Evolutionary conservation across 2,797 vertebrate species (phyloP).

Genomic region (Leucoraja ocellata): DNA sequence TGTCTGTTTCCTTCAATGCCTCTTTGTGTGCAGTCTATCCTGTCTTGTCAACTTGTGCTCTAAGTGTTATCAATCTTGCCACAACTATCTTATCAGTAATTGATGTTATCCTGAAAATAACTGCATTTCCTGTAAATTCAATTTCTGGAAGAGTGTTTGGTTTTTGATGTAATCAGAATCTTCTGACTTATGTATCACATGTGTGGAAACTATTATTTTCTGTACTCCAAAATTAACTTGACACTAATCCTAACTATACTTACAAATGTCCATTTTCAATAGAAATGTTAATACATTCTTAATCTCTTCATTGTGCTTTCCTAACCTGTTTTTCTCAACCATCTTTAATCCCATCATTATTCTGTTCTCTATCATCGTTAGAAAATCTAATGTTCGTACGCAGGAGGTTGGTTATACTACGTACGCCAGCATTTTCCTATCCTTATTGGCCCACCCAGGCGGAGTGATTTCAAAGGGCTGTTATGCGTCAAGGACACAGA

Average conservation of each 20-base stretch:
- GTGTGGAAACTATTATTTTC: neutral
- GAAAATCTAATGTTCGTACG: neutral
- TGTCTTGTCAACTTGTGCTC: neutral
- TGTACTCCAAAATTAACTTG: neutral
- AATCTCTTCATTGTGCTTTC: neutral
- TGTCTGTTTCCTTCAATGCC: neutral
- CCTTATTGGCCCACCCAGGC: neutral
- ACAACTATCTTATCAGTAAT: neutral
- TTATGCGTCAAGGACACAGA: too few relatives aligned
- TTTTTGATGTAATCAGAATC: neutral
- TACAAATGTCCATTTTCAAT: neutral
- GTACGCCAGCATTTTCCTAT: neutral
- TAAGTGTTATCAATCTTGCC: neutral
- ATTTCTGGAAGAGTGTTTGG: neutral
- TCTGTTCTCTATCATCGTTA: neutral
- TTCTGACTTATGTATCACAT: neutral
- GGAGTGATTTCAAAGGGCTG: too few relatives aligned
- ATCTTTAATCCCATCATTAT: neutral
- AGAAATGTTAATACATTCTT: neutral
- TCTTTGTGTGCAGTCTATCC: neutral
- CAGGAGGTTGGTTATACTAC: too few relatives aligned
- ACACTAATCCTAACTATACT: neutral
- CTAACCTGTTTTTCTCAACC: neutral
- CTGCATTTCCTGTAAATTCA: neutral
- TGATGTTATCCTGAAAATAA: neutral